phyloP scores from a whole-genome alignment of 2,888 invertebrate genomes.

The Temnothorax unifasciatus region DNA sequence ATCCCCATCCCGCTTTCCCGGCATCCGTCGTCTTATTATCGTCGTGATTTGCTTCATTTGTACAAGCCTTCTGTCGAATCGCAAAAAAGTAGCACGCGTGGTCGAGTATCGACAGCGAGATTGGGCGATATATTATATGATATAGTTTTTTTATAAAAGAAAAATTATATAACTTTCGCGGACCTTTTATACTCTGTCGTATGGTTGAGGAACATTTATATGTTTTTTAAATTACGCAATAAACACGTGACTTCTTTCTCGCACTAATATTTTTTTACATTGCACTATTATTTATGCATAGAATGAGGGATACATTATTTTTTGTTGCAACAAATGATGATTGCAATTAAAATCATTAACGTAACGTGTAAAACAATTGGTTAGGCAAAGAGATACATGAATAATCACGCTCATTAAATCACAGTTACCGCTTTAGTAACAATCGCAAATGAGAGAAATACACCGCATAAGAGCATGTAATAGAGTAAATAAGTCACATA shows the following conservation, averaged over 20 bases:
- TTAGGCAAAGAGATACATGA: constrained; percentile 41
- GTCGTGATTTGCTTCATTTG: background rate
- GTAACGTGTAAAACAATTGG: constrained; percentile 24
- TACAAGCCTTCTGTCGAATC: background rate
- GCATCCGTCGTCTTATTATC: background rate
- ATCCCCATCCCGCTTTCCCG: background rate
- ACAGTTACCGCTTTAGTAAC: constrained; percentile 38
- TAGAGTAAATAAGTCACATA: constrained; percentile 47
- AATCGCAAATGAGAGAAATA: constrained; percentile 41
- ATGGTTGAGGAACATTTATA: background rate
- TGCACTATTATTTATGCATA: background rate
- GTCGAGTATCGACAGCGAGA: background rate
- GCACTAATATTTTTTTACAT: background rate
- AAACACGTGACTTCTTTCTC: background rate
- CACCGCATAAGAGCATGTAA: constrained; percentile 11
- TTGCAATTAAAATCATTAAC: constrained; percentile 40
- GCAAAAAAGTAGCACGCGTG: background rate
- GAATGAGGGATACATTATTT: background rate
- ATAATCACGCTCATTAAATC: constrained; percentile 55
- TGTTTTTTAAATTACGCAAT: background rate
- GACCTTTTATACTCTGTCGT: background rate
- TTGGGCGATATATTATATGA: background rate
- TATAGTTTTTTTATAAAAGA: background rate
- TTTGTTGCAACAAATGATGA: constrained; percentile 18
- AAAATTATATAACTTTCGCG: background rate